A percentile compares a stretch with the other conserved stretches of the same genome.
Conservation (phyloP, 2,113 vertebrate genomes). For the Peucedramus taeniatus region DNA sequence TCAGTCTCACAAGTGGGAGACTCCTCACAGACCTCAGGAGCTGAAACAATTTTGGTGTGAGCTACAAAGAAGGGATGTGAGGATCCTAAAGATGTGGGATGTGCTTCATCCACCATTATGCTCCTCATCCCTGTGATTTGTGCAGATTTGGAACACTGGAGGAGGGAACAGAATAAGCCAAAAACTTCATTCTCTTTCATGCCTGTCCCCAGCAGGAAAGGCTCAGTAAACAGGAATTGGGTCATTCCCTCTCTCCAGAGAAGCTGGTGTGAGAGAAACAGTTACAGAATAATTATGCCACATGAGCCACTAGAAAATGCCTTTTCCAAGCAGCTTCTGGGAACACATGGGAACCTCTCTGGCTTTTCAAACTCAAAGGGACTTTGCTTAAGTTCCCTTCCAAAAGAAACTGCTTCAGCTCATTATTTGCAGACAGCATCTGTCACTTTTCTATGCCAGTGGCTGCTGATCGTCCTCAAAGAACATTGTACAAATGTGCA, state of each 20-base stretch:
- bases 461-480: constrained; percentile 50
- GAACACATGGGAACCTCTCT: neutral
- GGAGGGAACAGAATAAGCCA: neutral
- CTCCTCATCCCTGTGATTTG: neutral
- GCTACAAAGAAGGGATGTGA: neutral
- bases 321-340: neutral
- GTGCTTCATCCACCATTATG: accelerated
- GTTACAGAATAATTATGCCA: neutral
- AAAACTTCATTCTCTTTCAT: neutral
- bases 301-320: neutral
- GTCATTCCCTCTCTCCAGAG: neutral
- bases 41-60: neutral
- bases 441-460: constrained; percentile 54
- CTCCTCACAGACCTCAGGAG: neutral
- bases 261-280: neutral
- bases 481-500: constrained; percentile 37
- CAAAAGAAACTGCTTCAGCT: constrained; percentile 52
- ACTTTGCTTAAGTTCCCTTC: constrained; percentile 44
- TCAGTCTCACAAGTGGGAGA: neutral
- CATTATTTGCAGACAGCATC: constrained; percentile 67
- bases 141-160: neutral
- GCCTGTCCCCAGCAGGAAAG: neutral
- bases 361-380: constrained; percentile 45
- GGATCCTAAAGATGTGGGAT: neutral
- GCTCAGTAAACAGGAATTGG: neutral